Base-by-base conservation (phyloP, 1,140 invertebrate species). In the Araneus ventricosus region DNA sequence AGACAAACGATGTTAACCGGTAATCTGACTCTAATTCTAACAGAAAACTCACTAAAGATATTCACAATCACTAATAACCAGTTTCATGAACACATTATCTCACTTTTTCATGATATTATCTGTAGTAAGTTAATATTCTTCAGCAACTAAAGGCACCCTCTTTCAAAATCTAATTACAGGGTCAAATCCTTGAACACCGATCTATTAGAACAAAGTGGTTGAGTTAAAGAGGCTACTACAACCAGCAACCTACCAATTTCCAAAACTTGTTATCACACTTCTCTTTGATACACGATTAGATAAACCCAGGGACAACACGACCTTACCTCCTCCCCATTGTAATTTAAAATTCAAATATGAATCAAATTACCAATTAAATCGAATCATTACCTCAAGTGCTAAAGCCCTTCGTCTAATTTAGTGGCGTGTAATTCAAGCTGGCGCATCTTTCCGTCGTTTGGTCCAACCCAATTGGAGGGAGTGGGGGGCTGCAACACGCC, bases 331-430 rank as follows among this genome's bases (percentile, higher is more conserved):
- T 37, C 70, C 30, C 67, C 27, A 34, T 34, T 75, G 80, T 84
- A 84, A 41, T 84, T 52, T 41, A 84, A 52, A 84, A 84, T 84
- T 84, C 80, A 84, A 84, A 84, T 84, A 84, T 45, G 39, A 52
- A 84, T 84, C 80, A 84, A 84, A 84, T 84, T 84, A 84, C 45
- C 80, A 52, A 45, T 52, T 84, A 52, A 84, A 24, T 45, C 80
- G 39, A 84, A 84, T 52, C 80, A 84, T 45, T 84, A 45, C 45
- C 75, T 24, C 59, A n/a, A 63, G 59, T 63, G 59, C 59, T n/a
- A 63, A 34, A 75, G 30, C 27, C 34, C 70, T 34, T 34, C 30
- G 70, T 20, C 30, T 75, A 75, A 75, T 75, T 75, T 75, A 75
- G 70, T 75, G 70, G 27, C 70, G 14, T 34, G 70, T 75, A 75